Evolutionary conservation across 2,113 vertebrate genomes (phyloP), one percentile per base, ranked within the genome.

Genomic region (Nothoprocta pentlandii): DNA sequence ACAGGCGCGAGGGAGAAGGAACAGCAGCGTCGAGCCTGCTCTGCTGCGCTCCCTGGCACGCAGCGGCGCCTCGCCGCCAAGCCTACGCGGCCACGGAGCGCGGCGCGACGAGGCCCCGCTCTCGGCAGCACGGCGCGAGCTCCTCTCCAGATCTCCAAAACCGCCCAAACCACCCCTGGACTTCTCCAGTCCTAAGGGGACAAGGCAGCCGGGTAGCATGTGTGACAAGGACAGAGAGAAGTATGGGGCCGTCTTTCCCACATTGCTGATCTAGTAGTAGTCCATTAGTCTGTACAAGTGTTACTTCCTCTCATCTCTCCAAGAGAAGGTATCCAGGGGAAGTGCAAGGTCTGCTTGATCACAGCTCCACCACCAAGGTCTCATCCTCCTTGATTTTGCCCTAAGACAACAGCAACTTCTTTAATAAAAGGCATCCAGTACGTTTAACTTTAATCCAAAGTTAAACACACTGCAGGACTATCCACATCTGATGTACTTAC

Each of bases 191-290:
- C 61, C 25, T 17, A 75, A 58, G 0, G 11, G 42, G 85, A 74
- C 34, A 79, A 80, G 1, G 0, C 1, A 16, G 46, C 73, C 0
- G 1, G 2, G 13, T 3, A 25, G 61, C 14, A 59, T 30, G 12
- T n/a, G 54, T 59, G 46, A 34, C 54, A 76, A 82, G 51, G 59
- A 2, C 7, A 39, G 36, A 39, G 36, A 49, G 16, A 85, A 66
- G 15, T 28, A 85, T 73, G 3, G 15, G 39, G 79, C 47, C 2
- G 0, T 17, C 63, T 16, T 61, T 56, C 56, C 73, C 41, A 17
- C 32, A 4, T 17, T 30, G 12, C 39, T 21, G 12, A 30, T 32
- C 25, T 54, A 54, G 22, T 10, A 42, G 39, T 15, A 22, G 12
- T 30, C 46, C 32, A n/a, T 44, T 46, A 32, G 17, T 32, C 22